Base-by-base conservation (phyloP, 2,888 invertebrate genomes). In the Blastobasis lacticolella region DNA sequence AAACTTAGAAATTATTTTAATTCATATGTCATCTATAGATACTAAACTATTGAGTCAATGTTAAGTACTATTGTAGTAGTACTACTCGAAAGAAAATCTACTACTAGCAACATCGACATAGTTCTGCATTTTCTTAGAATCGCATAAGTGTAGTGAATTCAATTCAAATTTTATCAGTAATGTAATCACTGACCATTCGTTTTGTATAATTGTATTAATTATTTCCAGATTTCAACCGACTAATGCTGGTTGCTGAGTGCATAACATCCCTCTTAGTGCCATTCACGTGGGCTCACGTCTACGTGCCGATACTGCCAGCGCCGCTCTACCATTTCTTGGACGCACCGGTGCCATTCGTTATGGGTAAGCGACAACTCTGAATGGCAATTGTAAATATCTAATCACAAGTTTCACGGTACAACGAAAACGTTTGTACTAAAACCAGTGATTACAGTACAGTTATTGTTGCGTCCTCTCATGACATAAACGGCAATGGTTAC, bases 321-420 rank as follows among this genome's bases (percentile, higher is more conserved):
- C 94, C 96, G 10, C 88, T 98, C 56, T 94, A 96, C 78, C 97
- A 98, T 75, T 99, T 99, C 83, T 90, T 99, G 47, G 99, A 99
- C 84, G 99, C 99, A 5, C 99, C 99, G 0, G 98, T 99, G 50
- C 99, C 99, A 41, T 99, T 97, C 83, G 94, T 99, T 55, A 99
- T 99, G 99, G 99, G 99, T 71, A 81, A 66, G 72, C 59, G 9
- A 42, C 4, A 36, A 41, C n/a, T 7, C 37, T 23, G 23, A 23
- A 23, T 23, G 23, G 23, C 1, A 23, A 23, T 23, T 23, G 23
- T 23, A 23, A 23, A 23, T 23, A 23, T 23, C 23, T 23, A 23
- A 23, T 23, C 23, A 23, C 23, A 23, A 23, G 23, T 23, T 23
- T 23, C 23, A 23, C 23, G 23, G 23, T 23, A 23, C 23, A 23